Percentiles rank a stretch among this genome's conserved stretches.
These are phyloP conservation scores for Caenorhabditis briggsae DNA, from an alignment of 1,140 invertebrate species.

Conservation along the genomic window DNA sequence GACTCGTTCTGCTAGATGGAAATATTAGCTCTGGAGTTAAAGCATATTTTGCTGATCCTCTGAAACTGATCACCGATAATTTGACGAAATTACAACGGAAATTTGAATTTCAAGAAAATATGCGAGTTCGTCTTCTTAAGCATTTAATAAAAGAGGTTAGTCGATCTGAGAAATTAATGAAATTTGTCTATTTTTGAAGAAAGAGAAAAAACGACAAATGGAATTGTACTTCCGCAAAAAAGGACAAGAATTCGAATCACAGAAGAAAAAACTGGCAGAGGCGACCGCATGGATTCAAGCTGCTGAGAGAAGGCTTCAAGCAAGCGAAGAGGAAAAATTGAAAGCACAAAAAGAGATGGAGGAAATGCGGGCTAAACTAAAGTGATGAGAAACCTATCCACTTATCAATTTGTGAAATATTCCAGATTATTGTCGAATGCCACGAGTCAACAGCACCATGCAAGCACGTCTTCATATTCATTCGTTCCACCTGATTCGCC, in stretches of 20 bases:
- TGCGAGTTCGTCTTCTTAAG: conserved; percentile 12
- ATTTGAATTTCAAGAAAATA: conserved; percentile 27
- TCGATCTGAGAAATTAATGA: not conserved
- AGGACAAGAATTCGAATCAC: conserved; percentile 23
- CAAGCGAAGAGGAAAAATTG: conserved; percentile 8
- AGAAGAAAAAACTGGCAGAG: conserved; percentile 30
- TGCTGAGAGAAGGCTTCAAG: conserved; percentile 17
- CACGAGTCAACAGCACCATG: not conserved
- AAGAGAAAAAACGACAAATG: conserved; percentile 50
- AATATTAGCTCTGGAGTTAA: conserved; percentile 4
- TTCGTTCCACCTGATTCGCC: not conserved
- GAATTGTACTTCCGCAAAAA: conserved; percentile 28
- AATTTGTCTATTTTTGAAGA: not conserved
- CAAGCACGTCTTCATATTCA: not conserved
- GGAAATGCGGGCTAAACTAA: not conserved
- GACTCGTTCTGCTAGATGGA: not conserved
- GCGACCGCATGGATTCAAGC: conserved; percentile 31
- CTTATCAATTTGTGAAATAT: not conserved
- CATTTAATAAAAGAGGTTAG: conserved; percentile 33
- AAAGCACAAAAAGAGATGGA: conserved; percentile 1
- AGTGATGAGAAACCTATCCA: not conserved
- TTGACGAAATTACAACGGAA: conserved; percentile 24
- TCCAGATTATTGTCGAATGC: not conserved
- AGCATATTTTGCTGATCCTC: conserved; percentile 10
- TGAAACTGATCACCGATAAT: not conserved